phyloP scores from a whole-genome alignment of 2,797 vertebrate genomes.

The Molossus alvarezi region DNA sequence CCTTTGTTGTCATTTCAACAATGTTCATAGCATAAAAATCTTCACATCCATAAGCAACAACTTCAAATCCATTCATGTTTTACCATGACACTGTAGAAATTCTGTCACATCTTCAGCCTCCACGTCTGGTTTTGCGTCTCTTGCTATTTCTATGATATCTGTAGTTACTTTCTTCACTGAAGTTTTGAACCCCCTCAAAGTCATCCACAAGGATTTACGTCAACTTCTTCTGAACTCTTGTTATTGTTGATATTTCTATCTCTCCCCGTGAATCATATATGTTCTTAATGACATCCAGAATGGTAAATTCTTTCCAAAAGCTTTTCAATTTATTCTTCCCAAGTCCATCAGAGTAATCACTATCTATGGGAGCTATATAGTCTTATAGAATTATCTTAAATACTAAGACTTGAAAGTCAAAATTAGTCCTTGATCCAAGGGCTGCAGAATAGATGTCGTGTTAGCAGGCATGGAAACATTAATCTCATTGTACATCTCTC shows the following conservation, averaged over 20 bases:
- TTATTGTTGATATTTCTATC: not conserved
- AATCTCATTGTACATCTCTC: not conserved
- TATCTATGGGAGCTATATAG: not conserved
- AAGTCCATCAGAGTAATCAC: too few species aligned
- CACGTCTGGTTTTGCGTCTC: not conserved
- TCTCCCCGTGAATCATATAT: not conserved
- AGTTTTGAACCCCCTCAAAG: not conserved
- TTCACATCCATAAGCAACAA: not conserved
- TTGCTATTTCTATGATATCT: not conserved
- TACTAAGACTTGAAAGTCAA: not conserved
- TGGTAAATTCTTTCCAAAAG: too few species aligned
- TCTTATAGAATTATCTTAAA: not conserved
- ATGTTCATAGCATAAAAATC: not conserved
- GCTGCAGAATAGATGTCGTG: not conserved
- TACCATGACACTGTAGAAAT: not conserved
- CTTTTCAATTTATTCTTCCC: too few species aligned
- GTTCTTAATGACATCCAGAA: not conserved
- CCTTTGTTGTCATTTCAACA: not conserved
- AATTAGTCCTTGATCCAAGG: not conserved
- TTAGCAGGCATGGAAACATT: not conserved
- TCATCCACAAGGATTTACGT: not conserved
- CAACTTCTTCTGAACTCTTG: not conserved
- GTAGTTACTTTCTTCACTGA: too few species aligned
- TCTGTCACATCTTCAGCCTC: not conserved
- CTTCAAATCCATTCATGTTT: not conserved